These are phyloP conservation scores for Megaceryle maxima DNA, from an alignment of 2,113 vertebrate species.

Conservation along the genomic window DNA sequence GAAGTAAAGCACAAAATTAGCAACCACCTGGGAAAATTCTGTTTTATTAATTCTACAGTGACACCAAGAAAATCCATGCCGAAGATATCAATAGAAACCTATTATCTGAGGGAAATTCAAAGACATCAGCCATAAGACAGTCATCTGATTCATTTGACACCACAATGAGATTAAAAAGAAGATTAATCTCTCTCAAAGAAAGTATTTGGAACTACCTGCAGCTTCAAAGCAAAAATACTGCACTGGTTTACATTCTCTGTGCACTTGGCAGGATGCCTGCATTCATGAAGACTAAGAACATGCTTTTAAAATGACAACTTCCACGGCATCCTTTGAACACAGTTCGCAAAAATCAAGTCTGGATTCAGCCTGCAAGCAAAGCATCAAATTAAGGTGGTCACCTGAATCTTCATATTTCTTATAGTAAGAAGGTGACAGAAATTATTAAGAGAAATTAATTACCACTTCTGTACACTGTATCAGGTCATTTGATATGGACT, in stretches of 20 bases:
- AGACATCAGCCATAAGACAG: not conserved
- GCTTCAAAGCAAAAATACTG: not conserved
- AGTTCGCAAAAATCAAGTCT: not conserved
- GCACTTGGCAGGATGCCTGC: not conserved
- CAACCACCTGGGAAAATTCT: not conserved
- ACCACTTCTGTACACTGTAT: not conserved
- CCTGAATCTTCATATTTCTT: not conserved
- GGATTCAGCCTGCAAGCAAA: not conserved
- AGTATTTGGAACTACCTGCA: not conserved
- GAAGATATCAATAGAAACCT: not conserved
- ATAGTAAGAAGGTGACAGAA: not conserved
- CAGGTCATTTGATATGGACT: not conserved
- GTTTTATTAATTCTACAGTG: not conserved
- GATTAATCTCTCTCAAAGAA: not conserved
- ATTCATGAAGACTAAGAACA: not conserved
- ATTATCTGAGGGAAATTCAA: not conserved
- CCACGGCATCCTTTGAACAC: not conserved
- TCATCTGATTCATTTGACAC: not conserved
- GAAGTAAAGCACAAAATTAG: not conserved
- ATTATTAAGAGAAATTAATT: not conserved
- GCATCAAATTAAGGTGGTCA: not conserved
- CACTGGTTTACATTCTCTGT: not conserved
- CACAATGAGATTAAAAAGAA: not conserved
- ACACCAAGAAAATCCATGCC: not conserved
- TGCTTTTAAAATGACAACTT: not conserved